Percentiles rank a stretch among this genome's conserved stretches.
Evolutionary conservation across 2,888 invertebrate species (phyloP).

Genomic region (Mythimna ferrago): DNA sequence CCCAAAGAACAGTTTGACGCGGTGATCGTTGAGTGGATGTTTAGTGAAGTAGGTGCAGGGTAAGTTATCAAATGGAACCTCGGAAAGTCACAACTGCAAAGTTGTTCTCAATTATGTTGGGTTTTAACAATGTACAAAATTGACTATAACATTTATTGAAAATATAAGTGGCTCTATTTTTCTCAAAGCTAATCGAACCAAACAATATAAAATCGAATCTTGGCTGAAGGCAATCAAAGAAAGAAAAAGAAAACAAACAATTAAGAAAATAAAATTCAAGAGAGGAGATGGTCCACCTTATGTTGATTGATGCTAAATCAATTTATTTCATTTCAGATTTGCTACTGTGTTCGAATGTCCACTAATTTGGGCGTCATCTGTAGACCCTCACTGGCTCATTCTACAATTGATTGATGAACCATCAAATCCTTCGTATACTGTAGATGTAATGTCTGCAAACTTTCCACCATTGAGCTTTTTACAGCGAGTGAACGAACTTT

Average conservation of each 20-base stretch:
- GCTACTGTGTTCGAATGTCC: too few relatives aligned
- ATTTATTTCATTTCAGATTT: conserved; percentile 35
- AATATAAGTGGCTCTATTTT: not conserved
- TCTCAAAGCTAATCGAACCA: not conserved
- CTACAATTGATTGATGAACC: too few relatives aligned
- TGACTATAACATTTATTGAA: not conserved
- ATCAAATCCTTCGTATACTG: conserved; percentile 6
- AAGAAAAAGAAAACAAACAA: too few relatives aligned
- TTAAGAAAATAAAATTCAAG: too few relatives aligned
- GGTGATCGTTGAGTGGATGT: conserved; percentile 74
- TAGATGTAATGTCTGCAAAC: conserved; percentile 59
- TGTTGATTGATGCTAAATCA: not conserved
- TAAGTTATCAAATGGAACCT: conserved; percentile 47
- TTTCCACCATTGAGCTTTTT: conserved; percentile 73
- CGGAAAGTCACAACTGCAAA: not conserved
- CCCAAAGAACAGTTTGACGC: conserved; percentile 71
- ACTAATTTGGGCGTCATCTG: too few relatives aligned
- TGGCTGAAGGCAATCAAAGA: too few relatives aligned
- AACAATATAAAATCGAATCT: not conserved
- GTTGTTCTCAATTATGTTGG: not conserved
- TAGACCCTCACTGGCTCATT: too few relatives aligned
- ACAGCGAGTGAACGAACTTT: conserved; percentile 71
- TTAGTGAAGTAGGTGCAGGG: conserved; percentile 68
- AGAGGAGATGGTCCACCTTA: too few relatives aligned
- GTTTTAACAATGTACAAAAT: not conserved